Evolutionary conservation across 2,797 vertebrate genomes (phyloP).

Genomic region (Selene dorsalis): DNA sequence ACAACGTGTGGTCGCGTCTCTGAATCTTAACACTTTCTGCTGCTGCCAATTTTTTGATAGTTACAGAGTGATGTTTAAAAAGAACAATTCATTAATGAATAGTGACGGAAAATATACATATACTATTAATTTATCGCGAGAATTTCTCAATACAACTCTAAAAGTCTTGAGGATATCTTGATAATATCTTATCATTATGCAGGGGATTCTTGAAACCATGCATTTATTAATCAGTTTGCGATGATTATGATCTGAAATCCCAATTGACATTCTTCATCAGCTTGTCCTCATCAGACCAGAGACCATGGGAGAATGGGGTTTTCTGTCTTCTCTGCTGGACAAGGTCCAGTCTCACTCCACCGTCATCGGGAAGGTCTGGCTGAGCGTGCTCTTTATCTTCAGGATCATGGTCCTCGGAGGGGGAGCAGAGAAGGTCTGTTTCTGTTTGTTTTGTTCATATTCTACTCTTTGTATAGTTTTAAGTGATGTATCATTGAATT

Average conservation of each 20-base stretch:
- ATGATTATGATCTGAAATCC: not conserved
- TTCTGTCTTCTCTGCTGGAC: slow-evolving; percentile 82
- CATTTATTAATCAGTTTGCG: not conserved
- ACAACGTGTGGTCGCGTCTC: not conserved
- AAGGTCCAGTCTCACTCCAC: slow-evolving; percentile 87
- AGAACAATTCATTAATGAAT: not conserved
- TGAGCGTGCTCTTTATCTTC: slow-evolving; percentile 95
- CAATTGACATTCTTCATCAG: too few relatives aligned
- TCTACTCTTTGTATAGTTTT: not conserved
- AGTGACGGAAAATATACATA: not conserved
- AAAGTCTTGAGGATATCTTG: too few relatives aligned
- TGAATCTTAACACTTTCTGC: not conserved
- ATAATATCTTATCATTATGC: not conserved
- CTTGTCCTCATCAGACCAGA: slow-evolving; percentile 34
- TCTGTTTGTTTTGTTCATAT: not conserved
- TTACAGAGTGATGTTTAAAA: not conserved
- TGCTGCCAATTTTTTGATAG: not conserved
- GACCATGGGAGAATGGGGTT: slow-evolving; percentile 85
- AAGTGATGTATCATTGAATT: not conserved
- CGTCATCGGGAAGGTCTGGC: slow-evolving; percentile 96
- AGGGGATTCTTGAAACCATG: not conserved
- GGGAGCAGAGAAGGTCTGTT: slow-evolving; percentile 91
- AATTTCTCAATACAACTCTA: not conserved
- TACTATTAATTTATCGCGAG: not conserved
- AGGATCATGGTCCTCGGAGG: slow-evolving; percentile 94